Evolutionary conservation across 2,888 invertebrate species (phyloP).

Genomic region (Erebia ligea): DNA sequence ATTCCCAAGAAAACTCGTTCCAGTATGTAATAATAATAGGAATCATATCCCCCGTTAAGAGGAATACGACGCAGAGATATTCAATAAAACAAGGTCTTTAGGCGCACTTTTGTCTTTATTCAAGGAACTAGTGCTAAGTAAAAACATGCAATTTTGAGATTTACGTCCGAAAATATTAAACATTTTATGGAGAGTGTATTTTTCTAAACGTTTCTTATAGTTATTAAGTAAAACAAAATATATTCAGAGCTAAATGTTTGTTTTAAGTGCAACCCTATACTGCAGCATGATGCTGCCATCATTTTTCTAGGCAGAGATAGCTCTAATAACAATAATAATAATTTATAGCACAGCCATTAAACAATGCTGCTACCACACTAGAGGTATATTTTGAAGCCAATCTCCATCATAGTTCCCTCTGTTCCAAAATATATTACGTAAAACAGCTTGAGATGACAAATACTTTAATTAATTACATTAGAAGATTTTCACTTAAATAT

Average conservation of each 20-base stretch:
- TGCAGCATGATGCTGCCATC: slow-evolving; percentile 28
- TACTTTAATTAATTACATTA: slow-evolving; percentile 62
- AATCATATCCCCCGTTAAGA: too few species aligned
- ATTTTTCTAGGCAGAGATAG: slow-evolving; percentile 39
- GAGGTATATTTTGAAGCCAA: slow-evolving; percentile 46
- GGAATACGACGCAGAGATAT: neutral
- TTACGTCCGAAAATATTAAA: slow-evolving; percentile 49
- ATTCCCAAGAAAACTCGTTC: too few species aligned
- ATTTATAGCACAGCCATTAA: slow-evolving; percentile 73
- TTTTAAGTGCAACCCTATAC: slow-evolving; percentile 30
- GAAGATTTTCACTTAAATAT: slow-evolving; percentile 44
- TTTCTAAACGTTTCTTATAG: neutral
- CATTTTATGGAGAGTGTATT: slow-evolving; percentile 2
- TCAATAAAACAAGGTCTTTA: slow-evolving; percentile 45
- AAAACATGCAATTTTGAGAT: slow-evolving; percentile 66
- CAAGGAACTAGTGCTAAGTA: slow-evolving; percentile 62
- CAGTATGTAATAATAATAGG: too few species aligned
- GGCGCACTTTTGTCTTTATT: slow-evolving; percentile 69
- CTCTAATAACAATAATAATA: slow-evolving; percentile 43
- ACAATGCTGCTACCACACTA: slow-evolving; percentile 59
- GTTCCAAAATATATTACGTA: slow-evolving; percentile 49
- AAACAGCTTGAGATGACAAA: slow-evolving; percentile 51
- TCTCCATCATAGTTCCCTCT: slow-evolving; percentile 41
- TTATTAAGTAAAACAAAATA: slow-evolving; percentile 8
- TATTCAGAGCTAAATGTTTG: slow-evolving; percentile 10